Evolutionary conservation across 37 sponge, comb jelly and placozoan genomes (phyloP), one percentile per base, ranked within the genome.

Genomic region (Diacarnus erythraeanus): DNA sequence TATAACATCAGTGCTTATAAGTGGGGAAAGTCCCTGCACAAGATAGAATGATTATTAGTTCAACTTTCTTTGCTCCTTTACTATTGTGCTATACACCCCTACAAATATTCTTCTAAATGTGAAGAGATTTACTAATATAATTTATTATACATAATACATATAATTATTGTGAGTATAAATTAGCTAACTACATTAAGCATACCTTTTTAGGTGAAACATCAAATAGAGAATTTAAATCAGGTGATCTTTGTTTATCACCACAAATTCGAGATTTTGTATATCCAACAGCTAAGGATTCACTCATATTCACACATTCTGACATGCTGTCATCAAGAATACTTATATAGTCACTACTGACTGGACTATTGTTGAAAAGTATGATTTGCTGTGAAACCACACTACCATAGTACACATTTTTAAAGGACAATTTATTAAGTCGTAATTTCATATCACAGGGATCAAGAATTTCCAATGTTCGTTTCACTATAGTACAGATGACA

Each of bases 351-450:
- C 81, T 80, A 3, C 42, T 30, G 27, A 80, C 75, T 40, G 96
- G 96, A 83, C 96, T 86, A 42, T 91, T 79, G 41, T 95, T 95
- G 59, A 57, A 88, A 36, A 95, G 79, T 9, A 89, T 29, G 21
- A 72, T 81, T 12, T 23, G 0, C 20, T 36, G 73, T 41, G 30
- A 23, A 31, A 36, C 41, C 10, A 57, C 61, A 59, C 74, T 89
- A 27, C 81, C 89, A 77, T 92, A 92, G 68, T 92, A 92, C 29
- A 73, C 41, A 27, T 77, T 29, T 6, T 74, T 78, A 68, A 92
- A 85, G 6, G 65, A 20, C 3, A 92, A 43, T 41, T 26, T 34
- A 54, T 60, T 18, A 10, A 84, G 9, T 40, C 39, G 30, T 20
- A 42, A 59, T 57, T 71, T 42, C 26, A 8, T 2, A 29, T 65